A percentile compares a stretch with the other conserved stretches of the same genome.
Conservation (phyloP, 2,888 invertebrate species). For the Steinernema scapterisci region DNA sequence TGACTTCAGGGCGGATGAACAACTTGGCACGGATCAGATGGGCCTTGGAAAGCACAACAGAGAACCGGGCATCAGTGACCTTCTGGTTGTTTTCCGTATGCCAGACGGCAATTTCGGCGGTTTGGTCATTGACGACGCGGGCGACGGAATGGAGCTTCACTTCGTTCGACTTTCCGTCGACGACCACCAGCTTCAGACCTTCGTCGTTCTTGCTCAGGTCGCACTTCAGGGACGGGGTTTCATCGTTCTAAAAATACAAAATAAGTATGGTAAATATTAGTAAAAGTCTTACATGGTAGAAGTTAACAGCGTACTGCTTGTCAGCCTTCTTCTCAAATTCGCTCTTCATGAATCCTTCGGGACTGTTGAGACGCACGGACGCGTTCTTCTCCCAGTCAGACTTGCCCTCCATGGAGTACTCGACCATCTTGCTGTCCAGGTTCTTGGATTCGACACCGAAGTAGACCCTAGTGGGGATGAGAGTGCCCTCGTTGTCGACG, state of each 20-base stretch:
- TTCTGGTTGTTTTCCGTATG: constrained; percentile 23
- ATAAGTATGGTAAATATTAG: background rate
- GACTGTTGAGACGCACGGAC: background rate
- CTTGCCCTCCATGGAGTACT: constrained; percentile 17
- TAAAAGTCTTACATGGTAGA: constrained; percentile 12
- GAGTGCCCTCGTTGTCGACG: constrained; percentile 6
- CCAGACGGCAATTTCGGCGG: constrained; percentile 18
- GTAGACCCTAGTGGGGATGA: background rate
- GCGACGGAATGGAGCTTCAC: constrained; percentile 20
- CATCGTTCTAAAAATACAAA: constrained; percentile 25
- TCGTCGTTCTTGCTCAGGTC: constrained; percentile 12
- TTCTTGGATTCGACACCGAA: constrained; percentile 29
- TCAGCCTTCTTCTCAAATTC: background rate
- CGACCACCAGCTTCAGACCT: constrained; percentile 15
- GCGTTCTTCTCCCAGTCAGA: background rate
- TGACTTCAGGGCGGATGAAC: constrained; percentile 15
- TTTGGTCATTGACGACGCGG: constrained; percentile 17
- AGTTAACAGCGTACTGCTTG: constrained; percentile 17
- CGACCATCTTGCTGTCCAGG: background rate
- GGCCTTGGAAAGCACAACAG: background rate
- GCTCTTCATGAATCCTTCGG: constrained; percentile 25
- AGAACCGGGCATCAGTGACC: constrained; percentile 1
- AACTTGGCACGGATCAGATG: constrained; percentile 5
- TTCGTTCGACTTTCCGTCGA: background rate
- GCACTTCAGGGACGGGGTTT: constrained; percentile 4